Evolutionary conservation across 2,797 vertebrate genomes (phyloP), one percentile per base, ranked within the genome.

Genomic region (Muscicapa comitata): DNA sequence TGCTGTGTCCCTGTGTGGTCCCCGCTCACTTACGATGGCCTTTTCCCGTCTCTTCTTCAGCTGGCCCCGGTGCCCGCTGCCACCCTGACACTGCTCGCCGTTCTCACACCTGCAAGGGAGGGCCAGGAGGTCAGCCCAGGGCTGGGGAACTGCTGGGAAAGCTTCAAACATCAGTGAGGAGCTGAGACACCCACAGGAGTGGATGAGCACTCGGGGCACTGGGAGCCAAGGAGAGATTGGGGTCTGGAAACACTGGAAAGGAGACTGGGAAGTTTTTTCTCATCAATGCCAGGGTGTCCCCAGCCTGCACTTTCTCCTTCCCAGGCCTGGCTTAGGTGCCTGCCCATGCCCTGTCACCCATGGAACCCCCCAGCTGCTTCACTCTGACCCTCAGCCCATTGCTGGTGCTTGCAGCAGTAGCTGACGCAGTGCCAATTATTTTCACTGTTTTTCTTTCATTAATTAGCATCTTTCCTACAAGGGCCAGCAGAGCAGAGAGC

Each of bases 1-100:
- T 42, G 73, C 79, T 95, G 17, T 86, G 61, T 54, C 78, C 66
- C 68, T 2, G 1, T 4, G 5, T 31, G 70, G 47, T 82, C 88
- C 76, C 86, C 9, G 58, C 79, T 94, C 93, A 98, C 98, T 98
- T 97, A 98, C 98, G 15, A 98, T 98, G 95, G 98, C 98, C 88
- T 98, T 98, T 95, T 98, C 97, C 91, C 95, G 97, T 95, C 79
- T 97, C 96, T 98, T 98, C 95, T 97, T 97, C 96, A 97, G 83
- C 40, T 97, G 97, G 90, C 96, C 97, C 95, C 71, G 85, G 72
- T 96, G 96, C 89, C 95, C 63, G 25, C 80, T 96, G 90, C 97
- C 37, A 6, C 96, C 96, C 91, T 97, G 97, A 93, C 96, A 98
- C 61, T 95, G 94, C 90, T 97, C 96, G 59, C 94, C 40, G 38